Evolutionary conservation across 2,113 vertebrate genomes (phyloP).

Genomic region (Hirundichthys speculiger): DNA sequence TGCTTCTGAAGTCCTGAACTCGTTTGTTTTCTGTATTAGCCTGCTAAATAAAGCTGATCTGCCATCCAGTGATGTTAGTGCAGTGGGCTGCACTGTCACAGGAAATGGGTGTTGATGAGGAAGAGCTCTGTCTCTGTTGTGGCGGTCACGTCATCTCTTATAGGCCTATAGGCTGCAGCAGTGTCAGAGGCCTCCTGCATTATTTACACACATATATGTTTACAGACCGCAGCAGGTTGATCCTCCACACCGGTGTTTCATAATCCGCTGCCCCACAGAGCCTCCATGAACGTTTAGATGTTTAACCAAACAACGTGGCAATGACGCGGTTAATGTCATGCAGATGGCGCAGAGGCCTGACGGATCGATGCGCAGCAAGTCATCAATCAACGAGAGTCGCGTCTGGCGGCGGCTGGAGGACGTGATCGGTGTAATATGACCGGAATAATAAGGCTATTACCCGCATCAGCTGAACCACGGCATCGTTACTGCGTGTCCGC

Average conservation of each 20-base stretch:
- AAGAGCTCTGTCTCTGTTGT: conserved; percentile 28
- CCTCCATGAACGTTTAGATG: conserved; percentile 16
- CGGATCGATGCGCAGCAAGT: conserved; percentile 61
- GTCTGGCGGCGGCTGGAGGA: conserved; percentile 31
- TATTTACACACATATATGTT: conserved; percentile 8
- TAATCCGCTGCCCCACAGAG: conserved; percentile 47
- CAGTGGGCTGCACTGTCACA: not conserved
- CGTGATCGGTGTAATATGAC: conserved; percentile 40
- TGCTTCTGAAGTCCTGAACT: not conserved
- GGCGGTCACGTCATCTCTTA: conserved; percentile 55
- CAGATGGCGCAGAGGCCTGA: conserved; percentile 68
- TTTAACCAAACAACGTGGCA: conserved; percentile 48
- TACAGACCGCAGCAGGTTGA: conserved; percentile 11
- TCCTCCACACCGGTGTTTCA: conserved; percentile 48
- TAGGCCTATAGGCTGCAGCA: conserved; percentile 39
- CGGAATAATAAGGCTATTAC: conserved; percentile 25
- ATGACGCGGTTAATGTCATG: conserved; percentile 54
- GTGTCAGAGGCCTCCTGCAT: conserved; percentile 55
- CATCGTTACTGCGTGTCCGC: conserved; percentile 30
- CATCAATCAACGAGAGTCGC: conserved; percentile 50
- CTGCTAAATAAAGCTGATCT: not conserved
- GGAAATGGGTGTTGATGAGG: not conserved
- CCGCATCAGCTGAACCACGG: conserved; percentile 33
- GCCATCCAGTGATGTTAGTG: not conserved
- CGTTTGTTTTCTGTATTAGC: not conserved